phyloP scores from a whole-genome alignment of 2,888 invertebrate genomes.

The Dasysyrphus tricinctus region DNA sequence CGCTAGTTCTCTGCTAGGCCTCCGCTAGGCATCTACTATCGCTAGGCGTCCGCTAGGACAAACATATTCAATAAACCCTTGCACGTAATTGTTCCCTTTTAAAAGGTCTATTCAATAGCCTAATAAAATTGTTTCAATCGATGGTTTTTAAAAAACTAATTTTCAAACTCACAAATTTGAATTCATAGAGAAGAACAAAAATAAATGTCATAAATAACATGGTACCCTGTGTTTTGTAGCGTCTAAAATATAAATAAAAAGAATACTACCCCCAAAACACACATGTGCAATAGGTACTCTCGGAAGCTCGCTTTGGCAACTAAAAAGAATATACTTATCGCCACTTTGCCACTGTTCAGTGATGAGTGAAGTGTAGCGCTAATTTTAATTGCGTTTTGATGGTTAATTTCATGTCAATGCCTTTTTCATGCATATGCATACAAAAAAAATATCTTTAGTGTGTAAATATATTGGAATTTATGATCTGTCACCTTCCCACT shows the following conservation, averaged over 20 bases:
- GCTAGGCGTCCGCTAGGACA: too few species aligned
- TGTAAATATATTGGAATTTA: slow-evolving; percentile 67
- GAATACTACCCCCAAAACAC: background rate
- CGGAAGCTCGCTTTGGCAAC: slow-evolving; percentile 69
- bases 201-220: background rate
- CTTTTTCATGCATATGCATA: slow-evolving; percentile 63
- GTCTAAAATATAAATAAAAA: background rate
- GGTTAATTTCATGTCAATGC: slow-evolving; percentile 74
- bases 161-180: too few species aligned
- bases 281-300: slow-evolving; percentile 68
- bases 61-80: too few species aligned
- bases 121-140: too few species aligned
- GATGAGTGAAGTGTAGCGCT: slow-evolving; percentile 54
- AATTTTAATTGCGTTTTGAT: slow-evolving; percentile 73
- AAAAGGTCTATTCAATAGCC: too few species aligned
- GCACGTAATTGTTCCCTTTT: too few species aligned
- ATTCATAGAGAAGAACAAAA: too few species aligned
- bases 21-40: too few species aligned
- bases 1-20: too few species aligned
- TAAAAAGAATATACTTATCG: slow-evolving; percentile 51
- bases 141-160: too few species aligned
- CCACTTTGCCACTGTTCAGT: background rate
- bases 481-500: slow-evolving; percentile 66
- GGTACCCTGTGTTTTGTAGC: background rate
- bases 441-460: slow-evolving; percentile 64